Evolutionary conservation across 2,888 invertebrate genomes (phyloP), one percentile per base, ranked within the genome.

Genomic region (Drosophila vallismaia): DNA sequence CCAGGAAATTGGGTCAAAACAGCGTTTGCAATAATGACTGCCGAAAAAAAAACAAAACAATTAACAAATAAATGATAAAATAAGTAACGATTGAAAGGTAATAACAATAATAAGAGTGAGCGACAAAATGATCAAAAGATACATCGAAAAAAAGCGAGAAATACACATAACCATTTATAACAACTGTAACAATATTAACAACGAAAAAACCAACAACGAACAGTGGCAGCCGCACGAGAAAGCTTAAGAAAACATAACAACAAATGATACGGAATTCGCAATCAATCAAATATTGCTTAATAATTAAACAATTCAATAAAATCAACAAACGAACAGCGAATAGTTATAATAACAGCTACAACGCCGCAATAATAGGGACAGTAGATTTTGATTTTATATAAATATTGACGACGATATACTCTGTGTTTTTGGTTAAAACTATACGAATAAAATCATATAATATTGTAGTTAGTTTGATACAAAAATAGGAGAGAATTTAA

Each of bases 221-320:
- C 58, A 29, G 54, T 59, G 59, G 53, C 58, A 46, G 31, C 52
- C 54, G 52, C 58, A 57, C 79, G 75, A 78, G 78, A 81, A 83
- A 71, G 69, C 69, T 70, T 70, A 71, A 63, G 64, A 64, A 76
- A 84, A 62, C 74, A 79, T 73, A 74, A 77, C 75, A 75, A 79
- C 72, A 74, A 74, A 79, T 64, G 85, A 79, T 79, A 82, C 74
- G 85, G 77, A 85, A 82, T 82, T 82, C 54, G 82, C 82, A 82
- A 82, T 82, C 82, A 85, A 82, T 82, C 82, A 82, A 82, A 82
- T 85, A 77, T 82, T 82, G 82, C 82, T 82, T 82, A 82, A 82
- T 82, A 82, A 82, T 85, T 85, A 82, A 82, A 82, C 82, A 82
- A 82, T 82, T 82, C 85, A 82, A 82, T 85, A 82, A 79, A 84